phyloP scores from a whole-genome alignment of 1,140 invertebrate species.

The Meloidogyne floridensis region DNA sequence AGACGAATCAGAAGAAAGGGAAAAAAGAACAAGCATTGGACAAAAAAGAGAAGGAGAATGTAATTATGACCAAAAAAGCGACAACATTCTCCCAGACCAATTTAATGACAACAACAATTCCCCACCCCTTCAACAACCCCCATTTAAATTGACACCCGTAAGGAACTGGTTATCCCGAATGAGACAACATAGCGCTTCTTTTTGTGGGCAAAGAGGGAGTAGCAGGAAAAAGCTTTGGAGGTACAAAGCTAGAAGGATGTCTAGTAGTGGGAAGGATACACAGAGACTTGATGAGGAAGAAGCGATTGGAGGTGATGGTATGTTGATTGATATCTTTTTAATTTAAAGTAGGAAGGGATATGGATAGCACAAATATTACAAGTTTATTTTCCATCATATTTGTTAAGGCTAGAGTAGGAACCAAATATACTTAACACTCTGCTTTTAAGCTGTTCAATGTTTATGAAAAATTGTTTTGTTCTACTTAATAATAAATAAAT shows the following conservation, averaged over 20 bases:
- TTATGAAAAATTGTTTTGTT: too few relatives aligned
- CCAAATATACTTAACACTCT: too few relatives aligned
- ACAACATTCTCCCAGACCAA: slow-evolving; percentile 15
- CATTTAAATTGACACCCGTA: background rate
- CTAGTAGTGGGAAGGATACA: background rate
- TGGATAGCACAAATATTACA: too few relatives aligned
- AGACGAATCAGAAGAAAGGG: background rate
- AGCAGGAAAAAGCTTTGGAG: background rate
- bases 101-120: background rate
- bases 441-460: too few relatives aligned
- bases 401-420: too few relatives aligned
- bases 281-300: slow-evolving; percentile 5
- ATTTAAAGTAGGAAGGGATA: too few relatives aligned
- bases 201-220: background rate
- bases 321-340: background rate
- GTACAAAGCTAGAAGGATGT: background rate
- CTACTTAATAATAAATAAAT: too few relatives aligned
- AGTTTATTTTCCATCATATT: too few relatives aligned
- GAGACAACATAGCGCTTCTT: slow-evolving; percentile 4
- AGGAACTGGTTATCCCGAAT: slow-evolving; percentile 1
- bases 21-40: background rate
- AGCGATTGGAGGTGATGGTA: background rate
- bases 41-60: background rate
- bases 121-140: background rate
- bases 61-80: slow-evolving; percentile 4